Evolutionary conservation across 2,797 vertebrate genomes (phyloP), one percentile per base, ranked within the genome.

Genomic region (Apogon talboti): DNA sequence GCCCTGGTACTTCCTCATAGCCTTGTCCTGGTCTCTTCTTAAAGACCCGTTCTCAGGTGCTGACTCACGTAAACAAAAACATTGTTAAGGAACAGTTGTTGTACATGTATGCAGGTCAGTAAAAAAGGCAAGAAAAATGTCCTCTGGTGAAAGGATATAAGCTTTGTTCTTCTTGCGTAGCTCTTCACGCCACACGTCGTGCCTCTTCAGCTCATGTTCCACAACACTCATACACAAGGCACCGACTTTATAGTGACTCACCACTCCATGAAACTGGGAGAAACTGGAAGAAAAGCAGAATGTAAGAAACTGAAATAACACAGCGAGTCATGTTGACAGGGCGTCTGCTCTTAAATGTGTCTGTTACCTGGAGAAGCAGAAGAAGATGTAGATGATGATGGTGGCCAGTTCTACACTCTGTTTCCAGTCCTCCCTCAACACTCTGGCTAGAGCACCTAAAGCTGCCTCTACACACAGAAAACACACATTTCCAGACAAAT

Each of bases 341-440:
- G 11, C 44, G 4, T 46, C 10, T 38, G 47, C n/a, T 50, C 35
- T 53, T 48, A 53, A 35, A 8, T 50, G 52, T 40, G 11, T 46
- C n/a, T 19, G 38, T 59, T 74, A 91, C 89, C 89, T 91, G 49
- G 90, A 90, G 69, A 92, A 92, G 63, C 90, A 92, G 80, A 92
- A 92, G 78, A 92, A 92, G 71, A 92, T 85, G 68, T 89, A 91
- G 60, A 90, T 96, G 74, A 99, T 99, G 78, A 96, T 98, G 76
- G 97, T 98, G 48, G 98, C 95, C 83, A 99, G 93, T 48, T 99
- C 97, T 6, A 98, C 94, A 3, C 97, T 99, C 85, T 98, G 97
- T 78, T 98, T 99, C 97, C 97, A 99, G 87, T 99, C 97, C 85
- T 99, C 97, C 84, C 97, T 94, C 74, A 99, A 86, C 2, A 99